A percentile compares a stretch with the other conserved stretches of the same genome.
Conservation (phyloP, 1,140 invertebrate species). For the Artemia franciscana region DNA sequence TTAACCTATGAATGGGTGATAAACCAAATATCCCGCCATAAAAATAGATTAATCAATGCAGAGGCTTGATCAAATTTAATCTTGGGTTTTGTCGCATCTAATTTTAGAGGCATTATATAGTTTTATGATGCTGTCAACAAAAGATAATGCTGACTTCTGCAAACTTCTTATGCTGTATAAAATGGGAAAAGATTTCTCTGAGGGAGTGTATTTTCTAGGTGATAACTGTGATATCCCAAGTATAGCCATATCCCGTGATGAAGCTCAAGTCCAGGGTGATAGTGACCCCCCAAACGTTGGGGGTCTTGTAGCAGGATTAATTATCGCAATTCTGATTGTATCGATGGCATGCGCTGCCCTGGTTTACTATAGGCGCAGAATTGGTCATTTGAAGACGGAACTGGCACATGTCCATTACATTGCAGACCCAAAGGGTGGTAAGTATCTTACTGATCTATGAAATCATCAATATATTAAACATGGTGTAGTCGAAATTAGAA, state of each 20-base stretch:
- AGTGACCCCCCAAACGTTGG: conserved; percentile 15
- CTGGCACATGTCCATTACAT: conserved; percentile 67
- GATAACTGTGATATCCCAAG: conserved; percentile 24
- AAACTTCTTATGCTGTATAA: too few species aligned
- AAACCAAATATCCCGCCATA: too few species aligned
- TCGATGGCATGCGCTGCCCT: conserved; percentile 32
- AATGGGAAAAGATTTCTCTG: too few species aligned
- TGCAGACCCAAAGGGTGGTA: conserved; percentile 41
- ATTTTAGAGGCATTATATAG: too few species aligned
- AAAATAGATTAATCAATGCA: too few species aligned
- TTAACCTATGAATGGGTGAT: too few species aligned
- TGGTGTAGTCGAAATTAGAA: background rate
- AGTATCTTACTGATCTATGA: conserved; percentile 32
- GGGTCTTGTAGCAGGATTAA: conserved; percentile 35
- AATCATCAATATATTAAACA: background rate
- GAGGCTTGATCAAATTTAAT: too few species aligned
- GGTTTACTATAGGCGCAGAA: conserved; percentile 49
- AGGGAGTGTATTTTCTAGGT: too few species aligned
- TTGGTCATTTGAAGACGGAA: conserved; percentile 55
- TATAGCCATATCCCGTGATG: conserved; percentile 1
- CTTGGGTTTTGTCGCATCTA: too few species aligned
- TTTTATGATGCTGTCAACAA: too few species aligned
- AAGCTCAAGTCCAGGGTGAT: conserved; percentile 2
- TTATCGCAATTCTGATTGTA: conserved; percentile 32
- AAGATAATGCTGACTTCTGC: too few species aligned